Percentiles rank a stretch among this genome's conserved stretches.
These are phyloP conservation scores for Erithacus rubecula DNA, from an alignment of 2,797 vertebrate species.

Conservation along the genomic window DNA sequence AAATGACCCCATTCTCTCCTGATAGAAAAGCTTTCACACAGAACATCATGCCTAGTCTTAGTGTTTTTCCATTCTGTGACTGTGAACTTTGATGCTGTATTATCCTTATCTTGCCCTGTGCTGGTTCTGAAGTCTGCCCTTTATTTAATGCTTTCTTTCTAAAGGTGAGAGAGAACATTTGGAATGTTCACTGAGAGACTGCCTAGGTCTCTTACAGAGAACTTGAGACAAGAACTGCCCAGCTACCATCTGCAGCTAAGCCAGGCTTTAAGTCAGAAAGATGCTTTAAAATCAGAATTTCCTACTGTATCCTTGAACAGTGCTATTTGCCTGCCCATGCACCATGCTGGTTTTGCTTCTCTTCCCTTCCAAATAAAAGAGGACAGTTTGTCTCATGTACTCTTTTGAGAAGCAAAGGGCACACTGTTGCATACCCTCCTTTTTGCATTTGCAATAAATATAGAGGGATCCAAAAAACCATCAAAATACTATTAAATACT, in stretches of 20 bases:
- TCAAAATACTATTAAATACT: background rate
- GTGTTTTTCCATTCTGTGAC: conserved; percentile 42
- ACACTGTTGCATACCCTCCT: background rate
- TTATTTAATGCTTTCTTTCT: background rate
- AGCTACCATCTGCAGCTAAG: background rate
- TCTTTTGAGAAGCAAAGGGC: background rate
- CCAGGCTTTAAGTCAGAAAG: background rate
- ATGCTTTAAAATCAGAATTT: background rate
- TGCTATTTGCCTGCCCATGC: background rate
- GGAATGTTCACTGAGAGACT: background rate
- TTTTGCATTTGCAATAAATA: background rate
- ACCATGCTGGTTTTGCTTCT: background rate
- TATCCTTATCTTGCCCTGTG: background rate
- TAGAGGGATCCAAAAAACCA: background rate
- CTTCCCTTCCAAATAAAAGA: background rate
- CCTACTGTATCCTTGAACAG: background rate
- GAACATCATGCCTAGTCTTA: background rate
- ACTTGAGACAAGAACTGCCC: background rate
- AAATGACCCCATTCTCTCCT: background rate
- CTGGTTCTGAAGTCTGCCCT: background rate
- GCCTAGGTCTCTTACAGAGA: background rate
- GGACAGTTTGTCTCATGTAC: background rate
- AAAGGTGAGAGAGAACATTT: background rate
- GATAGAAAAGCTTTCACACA: background rate
- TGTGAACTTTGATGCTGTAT: background rate